Evolutionary conservation across 2,888 invertebrate species (phyloP).

Genomic region (Archips xylosteana): DNA sequence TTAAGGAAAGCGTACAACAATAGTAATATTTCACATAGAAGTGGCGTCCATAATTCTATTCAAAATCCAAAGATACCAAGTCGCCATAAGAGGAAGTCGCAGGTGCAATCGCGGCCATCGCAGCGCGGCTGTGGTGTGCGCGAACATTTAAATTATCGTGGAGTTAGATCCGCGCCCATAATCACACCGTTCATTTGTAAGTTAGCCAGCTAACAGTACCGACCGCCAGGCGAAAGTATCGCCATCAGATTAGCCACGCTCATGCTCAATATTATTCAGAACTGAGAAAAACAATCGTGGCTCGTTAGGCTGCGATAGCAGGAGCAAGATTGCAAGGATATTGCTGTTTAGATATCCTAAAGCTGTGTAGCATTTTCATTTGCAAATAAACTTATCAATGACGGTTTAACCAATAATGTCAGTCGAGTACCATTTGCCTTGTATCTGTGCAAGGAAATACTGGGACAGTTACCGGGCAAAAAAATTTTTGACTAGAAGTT

Average conservation of each 20-base stretch:
- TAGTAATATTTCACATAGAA: conserved; percentile 35
- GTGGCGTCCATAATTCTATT: conserved; percentile 72
- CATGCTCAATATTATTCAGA: conserved; percentile 84
- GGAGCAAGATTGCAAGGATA: conserved; percentile 73
- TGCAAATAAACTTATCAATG: background rate
- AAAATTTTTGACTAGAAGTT: too few species aligned
- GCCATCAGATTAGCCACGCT: conserved; percentile 78
- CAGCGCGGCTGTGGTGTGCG: conserved; percentile 66
- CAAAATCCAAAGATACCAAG: conserved; percentile 73
- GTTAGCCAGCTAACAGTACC: conserved; percentile 78
- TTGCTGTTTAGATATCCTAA: conserved; percentile 45
- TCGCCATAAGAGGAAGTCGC: conserved; percentile 78
- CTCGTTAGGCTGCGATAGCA: conserved; percentile 82
- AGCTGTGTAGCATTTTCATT: conserved; percentile 5
- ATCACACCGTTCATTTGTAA: conserved; percentile 84
- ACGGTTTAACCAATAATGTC: background rate
- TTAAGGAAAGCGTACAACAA: conserved; percentile 24
- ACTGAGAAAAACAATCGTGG: conserved; percentile 84
- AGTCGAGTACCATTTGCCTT: background rate
- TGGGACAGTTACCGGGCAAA: too few species aligned
- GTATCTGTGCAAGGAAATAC: background rate
- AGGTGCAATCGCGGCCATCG: conserved; percentile 77
- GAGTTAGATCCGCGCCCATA: conserved; percentile 81
- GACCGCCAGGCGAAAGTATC: conserved; percentile 77
- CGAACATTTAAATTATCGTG: conserved; percentile 84